Base-by-base conservation (phyloP, 2,888 invertebrate genomes). In the Dysmachus trigonus region DNA sequence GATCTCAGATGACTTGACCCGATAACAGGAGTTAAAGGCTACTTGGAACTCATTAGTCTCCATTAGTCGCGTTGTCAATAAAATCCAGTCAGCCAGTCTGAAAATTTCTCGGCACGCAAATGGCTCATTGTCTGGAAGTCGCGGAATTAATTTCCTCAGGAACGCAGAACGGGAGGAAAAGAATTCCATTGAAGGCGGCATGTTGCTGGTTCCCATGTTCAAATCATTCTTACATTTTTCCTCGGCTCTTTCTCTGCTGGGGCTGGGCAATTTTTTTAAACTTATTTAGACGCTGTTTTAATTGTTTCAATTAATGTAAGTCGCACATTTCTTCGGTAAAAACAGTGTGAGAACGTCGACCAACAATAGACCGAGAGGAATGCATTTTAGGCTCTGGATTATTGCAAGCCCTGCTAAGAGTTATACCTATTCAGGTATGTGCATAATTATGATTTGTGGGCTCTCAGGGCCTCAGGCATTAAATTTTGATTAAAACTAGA, bases 301-400 rank as follows among this genome's bases (percentile, higher is more conserved):
- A 76, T 76, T 76, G 76, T 76, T 76, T 76, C 76, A 76, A 76
- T 76, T 76, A 76, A 76, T 76, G 76, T 76, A 38, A 38, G 76
- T 76, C 76, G 76, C 76, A 76, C 22, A 76, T 76, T 76, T 76
- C 76, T 76, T 76, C 22, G 62, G 76, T 38, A 76, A 76, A 76
- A 76, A 76, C 33, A 33, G 38, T 76, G 76, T 76, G 76, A 76
- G 76, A 76, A 76, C 38, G 18, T 3, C 76, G 13, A 22, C 15
- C 35, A 76, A 76, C 76, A 76, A 76, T 76, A 22, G 76, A 33
- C n/a, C 22, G 10, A 13, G 22, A 22, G 74, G 74, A 76, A 76
- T 76, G 76, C 76, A 76, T 6, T 76, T 33, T 10, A 41, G 33
- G 76, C 76, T 38, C 35, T 13, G 76, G n/a, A 8, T n/a, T 33